phyloP scores from a whole-genome alignment of 1,140 invertebrate genomes.

The Heliconius hewitsoni region DNA sequence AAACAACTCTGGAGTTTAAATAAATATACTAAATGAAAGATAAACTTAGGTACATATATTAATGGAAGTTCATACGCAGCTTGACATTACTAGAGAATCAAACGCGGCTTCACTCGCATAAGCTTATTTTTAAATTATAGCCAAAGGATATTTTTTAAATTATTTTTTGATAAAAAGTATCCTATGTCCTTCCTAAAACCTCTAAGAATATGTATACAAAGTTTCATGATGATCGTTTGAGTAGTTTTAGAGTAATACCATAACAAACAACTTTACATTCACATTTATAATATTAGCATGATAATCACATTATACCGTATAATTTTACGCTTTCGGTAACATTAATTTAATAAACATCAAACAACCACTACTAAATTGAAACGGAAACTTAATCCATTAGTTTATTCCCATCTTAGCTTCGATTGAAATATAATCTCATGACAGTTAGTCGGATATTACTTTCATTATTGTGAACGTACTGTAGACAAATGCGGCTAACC shows the following conservation, averaged over 20 bases:
- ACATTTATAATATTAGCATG: no score
- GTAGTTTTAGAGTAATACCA: no score
- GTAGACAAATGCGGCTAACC: slow-evolving; percentile 28
- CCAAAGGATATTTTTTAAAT: no score
- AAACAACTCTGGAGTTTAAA: not conserved
- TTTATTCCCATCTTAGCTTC: slow-evolving; percentile 15
- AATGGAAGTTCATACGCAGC: no score
- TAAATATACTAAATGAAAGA: not conserved
- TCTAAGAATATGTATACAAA: no score
- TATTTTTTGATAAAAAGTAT: no score
- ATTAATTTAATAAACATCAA: not conserved
- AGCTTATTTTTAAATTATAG: no score
- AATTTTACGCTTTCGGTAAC: not conserved
- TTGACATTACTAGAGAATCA: no score
- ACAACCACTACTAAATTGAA: slow-evolving; percentile 11
- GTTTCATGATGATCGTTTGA: no score
- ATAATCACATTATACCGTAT: not conserved
- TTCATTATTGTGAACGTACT: slow-evolving; percentile 27
- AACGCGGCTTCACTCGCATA: no score
- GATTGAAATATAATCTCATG: slow-evolving; percentile 30
- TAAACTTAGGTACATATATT: not conserved
- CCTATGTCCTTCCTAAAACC: no score
- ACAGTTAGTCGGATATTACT: slow-evolving; percentile 22
- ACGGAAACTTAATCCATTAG: not conserved
- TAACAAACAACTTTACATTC: no score